Percentiles rank a stretch among this genome's conserved stretches.
Conservation (phyloP, 2,113 vertebrate species). For the Camelus dromedarius region DNA sequence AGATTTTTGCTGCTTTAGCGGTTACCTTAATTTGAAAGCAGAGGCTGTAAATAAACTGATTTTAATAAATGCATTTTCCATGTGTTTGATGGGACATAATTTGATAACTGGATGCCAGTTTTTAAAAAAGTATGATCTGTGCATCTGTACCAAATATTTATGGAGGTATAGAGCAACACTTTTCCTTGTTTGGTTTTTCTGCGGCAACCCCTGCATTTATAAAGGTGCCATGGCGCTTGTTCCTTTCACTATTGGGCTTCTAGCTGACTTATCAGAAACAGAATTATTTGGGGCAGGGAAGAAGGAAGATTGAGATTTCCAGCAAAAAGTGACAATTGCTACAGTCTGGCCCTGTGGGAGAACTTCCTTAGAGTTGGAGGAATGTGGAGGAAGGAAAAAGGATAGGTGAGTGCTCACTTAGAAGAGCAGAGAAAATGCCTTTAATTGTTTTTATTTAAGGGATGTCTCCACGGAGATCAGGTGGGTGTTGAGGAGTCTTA, state of each 20-base stretch:
- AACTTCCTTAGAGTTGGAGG: background rate
- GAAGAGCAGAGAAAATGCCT: background rate
- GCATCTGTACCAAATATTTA: background rate
- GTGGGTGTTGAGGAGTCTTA: background rate
- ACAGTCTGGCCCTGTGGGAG: background rate
- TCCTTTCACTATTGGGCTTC: background rate
- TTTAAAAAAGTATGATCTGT: background rate
- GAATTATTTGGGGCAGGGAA: background rate
- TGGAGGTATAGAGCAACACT: background rate
- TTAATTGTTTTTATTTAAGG: background rate
- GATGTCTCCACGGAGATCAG: conserved; percentile 24
- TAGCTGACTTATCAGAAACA: background rate
- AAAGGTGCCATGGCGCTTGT: background rate
- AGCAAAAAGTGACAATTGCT: background rate
- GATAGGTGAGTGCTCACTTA: background rate
- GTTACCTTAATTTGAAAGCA: conserved; percentile 61
- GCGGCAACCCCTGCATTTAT: background rate
- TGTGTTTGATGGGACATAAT: conserved; percentile 45
- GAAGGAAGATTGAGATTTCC: background rate
- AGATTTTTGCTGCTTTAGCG: conserved; percentile 57
- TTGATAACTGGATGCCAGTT: conserved; percentile 12
- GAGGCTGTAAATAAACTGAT: conserved; percentile 6
- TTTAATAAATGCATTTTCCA: conserved; percentile 59
- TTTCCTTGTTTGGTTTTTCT: background rate
- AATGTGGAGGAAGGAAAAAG: background rate